Conservation (phyloP, 2,113 vertebrate genomes). For the Platanista minor region DNA sequence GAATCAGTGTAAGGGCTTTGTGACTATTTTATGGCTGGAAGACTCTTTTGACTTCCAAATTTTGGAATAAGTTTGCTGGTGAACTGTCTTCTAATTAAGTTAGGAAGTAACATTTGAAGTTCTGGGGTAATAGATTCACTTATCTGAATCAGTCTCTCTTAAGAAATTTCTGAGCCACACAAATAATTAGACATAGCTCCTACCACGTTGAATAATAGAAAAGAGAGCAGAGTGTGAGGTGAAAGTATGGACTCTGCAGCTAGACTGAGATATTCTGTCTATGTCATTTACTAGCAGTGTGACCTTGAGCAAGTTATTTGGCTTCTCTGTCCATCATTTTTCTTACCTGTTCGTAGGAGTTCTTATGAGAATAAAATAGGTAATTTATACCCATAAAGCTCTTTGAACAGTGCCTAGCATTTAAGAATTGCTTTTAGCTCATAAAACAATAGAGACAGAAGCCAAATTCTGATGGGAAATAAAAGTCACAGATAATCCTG, state of each 20-base stretch:
- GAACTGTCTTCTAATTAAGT: not conserved
- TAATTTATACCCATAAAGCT: not conserved
- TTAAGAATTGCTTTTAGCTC: slow-evolving; percentile 8
- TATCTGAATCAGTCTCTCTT: not conserved
- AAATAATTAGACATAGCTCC: not conserved
- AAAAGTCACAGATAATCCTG: slow-evolving; percentile 49
- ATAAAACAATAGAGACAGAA: slow-evolving; percentile 43
- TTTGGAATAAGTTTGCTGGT: not conserved
- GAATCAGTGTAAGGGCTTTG: not conserved
- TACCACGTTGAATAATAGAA: not conserved
- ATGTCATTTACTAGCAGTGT: not conserved
- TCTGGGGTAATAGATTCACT: not conserved
- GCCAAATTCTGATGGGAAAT: not conserved
- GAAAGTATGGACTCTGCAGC: not conserved
- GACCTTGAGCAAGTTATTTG: not conserved
- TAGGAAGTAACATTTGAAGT: not conserved
- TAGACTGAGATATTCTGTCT: not conserved
- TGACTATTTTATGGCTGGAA: not conserved
- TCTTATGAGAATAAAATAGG: slow-evolving; percentile 24
- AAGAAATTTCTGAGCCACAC: not conserved
- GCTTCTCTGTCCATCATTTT: slow-evolving; percentile 15
- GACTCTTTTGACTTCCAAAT: not conserved
- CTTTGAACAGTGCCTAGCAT: not conserved
- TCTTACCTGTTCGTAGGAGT: not conserved
- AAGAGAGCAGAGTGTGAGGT: not conserved